A percentile compares a stretch with the other conserved stretches of the same genome.
Evolutionary conservation across 2,888 invertebrate genomes (phyloP).

Genomic region (Drepana falcataria): DNA sequence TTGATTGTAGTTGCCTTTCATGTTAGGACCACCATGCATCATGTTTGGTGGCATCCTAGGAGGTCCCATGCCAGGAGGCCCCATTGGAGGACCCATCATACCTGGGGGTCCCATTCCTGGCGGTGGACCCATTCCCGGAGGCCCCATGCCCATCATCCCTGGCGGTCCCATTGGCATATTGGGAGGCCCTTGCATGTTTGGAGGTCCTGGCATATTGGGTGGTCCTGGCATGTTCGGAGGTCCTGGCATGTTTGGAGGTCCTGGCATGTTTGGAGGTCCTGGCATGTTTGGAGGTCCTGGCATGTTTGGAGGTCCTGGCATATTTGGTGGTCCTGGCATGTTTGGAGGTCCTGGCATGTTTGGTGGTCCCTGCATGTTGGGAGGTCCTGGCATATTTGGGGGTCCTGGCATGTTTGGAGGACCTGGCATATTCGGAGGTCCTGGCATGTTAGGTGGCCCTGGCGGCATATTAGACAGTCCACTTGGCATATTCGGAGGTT

Average conservation of each 20-base stretch:
- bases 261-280: conserved; percentile 20
- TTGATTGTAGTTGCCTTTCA: conserved; percentile 48
- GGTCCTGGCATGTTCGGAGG: conserved; percentile 3
- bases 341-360: conserved; percentile 5
- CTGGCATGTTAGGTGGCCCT: no score
- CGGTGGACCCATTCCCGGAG: conserved; percentile 37
- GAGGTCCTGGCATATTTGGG: conserved; percentile 1
- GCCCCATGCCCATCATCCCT: conserved; percentile 30
- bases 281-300: conserved; percentile 29
- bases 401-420: conserved; percentile 24
- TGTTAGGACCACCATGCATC: conserved; percentile 53
- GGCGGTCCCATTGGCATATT: conserved; percentile 38
- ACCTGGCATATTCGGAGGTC: no score
- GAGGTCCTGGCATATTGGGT: conserved; percentile 3
- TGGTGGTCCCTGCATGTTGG: conserved; percentile 1
- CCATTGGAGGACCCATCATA: conserved; percentile 43
- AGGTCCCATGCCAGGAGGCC: conserved; percentile 54
- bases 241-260: conserved; percentile 13
- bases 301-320: conserved; percentile 26
- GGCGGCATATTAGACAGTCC: conserved; percentile 1
- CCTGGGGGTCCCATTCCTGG: conserved; percentile 14
- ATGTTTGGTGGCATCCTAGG: conserved; percentile 59
- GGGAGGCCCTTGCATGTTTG: conserved; percentile 20
- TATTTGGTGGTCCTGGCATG: conserved; percentile 28
- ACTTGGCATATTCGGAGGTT: conserved; percentile 13